Evolutionary conservation across 35 echinoderm and acorn worm species (phyloP).

Genomic region (Apostichopus japonicus): DNA sequence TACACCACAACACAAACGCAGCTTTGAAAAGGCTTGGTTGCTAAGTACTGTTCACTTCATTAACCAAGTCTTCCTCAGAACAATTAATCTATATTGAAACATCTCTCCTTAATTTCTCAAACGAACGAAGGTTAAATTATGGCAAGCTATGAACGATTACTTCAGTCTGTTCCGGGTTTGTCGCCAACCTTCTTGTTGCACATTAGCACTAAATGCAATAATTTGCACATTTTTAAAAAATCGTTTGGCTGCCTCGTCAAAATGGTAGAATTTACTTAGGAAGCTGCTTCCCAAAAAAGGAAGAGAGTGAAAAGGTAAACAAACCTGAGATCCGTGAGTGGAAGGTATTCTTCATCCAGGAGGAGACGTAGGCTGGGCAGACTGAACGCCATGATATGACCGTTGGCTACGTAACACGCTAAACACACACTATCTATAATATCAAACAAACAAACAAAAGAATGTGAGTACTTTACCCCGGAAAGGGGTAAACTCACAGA

Average conservation of each 20-base stretch:
- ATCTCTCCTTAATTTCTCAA: too few species aligned
- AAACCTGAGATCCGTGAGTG: slow-evolving; percentile 97
- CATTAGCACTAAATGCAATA: too few species aligned
- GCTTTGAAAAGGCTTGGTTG: too few species aligned
- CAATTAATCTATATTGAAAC: too few species aligned
- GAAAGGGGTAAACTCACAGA: not conserved
- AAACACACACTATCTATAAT: slow-evolving; percentile 94
- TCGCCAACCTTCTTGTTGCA: too few species aligned
- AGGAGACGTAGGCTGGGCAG: slow-evolving; percentile 92
- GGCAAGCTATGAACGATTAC: not conserved
- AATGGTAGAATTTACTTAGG: not conserved
- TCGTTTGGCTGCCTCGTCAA: too few species aligned
- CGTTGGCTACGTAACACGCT: slow-evolving; percentile 95
- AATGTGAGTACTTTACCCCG: not conserved
- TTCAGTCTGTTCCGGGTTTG: too few species aligned
- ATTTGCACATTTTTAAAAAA: too few species aligned
- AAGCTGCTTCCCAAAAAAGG: not conserved
- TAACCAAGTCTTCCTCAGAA: too few species aligned
- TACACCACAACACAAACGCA: too few species aligned
- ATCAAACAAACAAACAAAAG: not conserved
- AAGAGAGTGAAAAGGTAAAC: not conserved
- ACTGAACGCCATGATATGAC: slow-evolving; percentile 95
- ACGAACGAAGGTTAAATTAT: not conserved
- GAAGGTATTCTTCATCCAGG: slow-evolving; percentile 96
- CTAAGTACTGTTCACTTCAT: too few species aligned